These are phyloP conservation scores for Quadroppia sp. DNA, from an alignment of 2,888 invertebrate species.

Conservation along the genomic window DNA sequence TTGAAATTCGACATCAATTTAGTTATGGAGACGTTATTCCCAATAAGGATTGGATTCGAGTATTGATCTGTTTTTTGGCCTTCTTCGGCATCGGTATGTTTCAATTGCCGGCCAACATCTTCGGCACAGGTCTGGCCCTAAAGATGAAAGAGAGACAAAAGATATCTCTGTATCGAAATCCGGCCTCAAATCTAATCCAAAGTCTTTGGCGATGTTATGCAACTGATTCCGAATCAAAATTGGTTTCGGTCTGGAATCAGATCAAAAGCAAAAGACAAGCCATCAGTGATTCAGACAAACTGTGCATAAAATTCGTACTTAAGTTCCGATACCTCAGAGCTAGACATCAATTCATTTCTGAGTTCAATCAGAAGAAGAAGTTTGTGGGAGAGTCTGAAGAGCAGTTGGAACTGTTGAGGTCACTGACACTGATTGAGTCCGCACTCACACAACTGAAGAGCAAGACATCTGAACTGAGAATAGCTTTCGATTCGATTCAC, in stretches of 20 bases:
- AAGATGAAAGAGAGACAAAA: neutral
- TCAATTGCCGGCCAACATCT: neutral
- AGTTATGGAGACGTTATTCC: slow-evolving; percentile 15
- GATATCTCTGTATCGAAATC: neutral
- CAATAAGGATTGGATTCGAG: neutral
- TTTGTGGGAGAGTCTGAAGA: too few relatives aligned
- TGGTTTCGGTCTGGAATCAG: neutral
- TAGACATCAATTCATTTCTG: neutral
- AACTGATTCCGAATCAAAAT: neutral
- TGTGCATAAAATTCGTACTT: neutral
- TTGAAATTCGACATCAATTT: neutral
- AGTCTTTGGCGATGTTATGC: slow-evolving; percentile 23
- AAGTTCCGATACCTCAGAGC: neutral
- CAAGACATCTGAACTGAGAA: too few relatives aligned
- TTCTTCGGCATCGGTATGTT: neutral
- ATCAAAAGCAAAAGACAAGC: neutral
- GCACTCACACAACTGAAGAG: too few relatives aligned
- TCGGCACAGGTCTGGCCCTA: slow-evolving; percentile 20
- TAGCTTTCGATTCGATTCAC: too few relatives aligned
- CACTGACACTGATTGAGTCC: too few relatives aligned
- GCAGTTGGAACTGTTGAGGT: too few relatives aligned
- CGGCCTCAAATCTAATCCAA: slow-evolving; percentile 21
- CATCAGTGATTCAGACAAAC: neutral
- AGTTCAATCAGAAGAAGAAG: too few relatives aligned
- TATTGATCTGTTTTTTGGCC: neutral